phyloP scores from a whole-genome alignment of 2,888 invertebrate genomes.

The Eupsilia transversa region DNA sequence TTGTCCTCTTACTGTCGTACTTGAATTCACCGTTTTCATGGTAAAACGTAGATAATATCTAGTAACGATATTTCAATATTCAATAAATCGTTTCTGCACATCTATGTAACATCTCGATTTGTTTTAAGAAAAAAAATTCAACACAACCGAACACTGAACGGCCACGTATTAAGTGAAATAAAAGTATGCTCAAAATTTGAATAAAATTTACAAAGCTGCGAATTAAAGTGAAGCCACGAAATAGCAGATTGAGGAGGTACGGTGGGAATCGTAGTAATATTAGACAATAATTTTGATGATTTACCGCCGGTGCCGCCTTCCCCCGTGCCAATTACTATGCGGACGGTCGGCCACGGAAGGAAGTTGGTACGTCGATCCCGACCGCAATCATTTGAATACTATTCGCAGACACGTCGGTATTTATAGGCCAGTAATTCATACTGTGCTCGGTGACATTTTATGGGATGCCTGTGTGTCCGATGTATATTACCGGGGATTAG shows the following conservation, averaged over 20 bases:
- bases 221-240: constrained; percentile 80
- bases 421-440: constrained; percentile 87
- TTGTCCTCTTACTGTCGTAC: constrained; percentile 43
- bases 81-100: constrained; percentile 43
- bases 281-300: constrained; percentile 90
- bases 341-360: constrained; percentile 86
- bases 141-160: constrained; percentile 35
- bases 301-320: constrained; percentile 84
- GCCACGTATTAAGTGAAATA: constrained; percentile 67
- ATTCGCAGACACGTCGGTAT: constrained; percentile 83
- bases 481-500: constrained; percentile 76
- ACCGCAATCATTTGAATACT: constrained; percentile 89
- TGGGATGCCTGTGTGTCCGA: constrained; percentile 81
- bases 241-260: constrained; percentile 84
- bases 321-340: constrained; percentile 87
- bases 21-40: constrained; percentile 32
- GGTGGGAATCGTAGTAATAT: constrained; percentile 83
- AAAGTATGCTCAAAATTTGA: constrained; percentile 74
- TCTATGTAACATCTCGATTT: constrained; percentile 21
- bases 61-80: constrained; percentile 40
- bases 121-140: constrained; percentile 45
- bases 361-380: constrained; percentile 87
- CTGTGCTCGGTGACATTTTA: constrained; percentile 84
- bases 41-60: constrained; percentile 22
- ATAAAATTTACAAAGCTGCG: constrained; percentile 82